Base-by-base conservation (phyloP, 2,888 invertebrate species). In the Suillia variegata region DNA sequence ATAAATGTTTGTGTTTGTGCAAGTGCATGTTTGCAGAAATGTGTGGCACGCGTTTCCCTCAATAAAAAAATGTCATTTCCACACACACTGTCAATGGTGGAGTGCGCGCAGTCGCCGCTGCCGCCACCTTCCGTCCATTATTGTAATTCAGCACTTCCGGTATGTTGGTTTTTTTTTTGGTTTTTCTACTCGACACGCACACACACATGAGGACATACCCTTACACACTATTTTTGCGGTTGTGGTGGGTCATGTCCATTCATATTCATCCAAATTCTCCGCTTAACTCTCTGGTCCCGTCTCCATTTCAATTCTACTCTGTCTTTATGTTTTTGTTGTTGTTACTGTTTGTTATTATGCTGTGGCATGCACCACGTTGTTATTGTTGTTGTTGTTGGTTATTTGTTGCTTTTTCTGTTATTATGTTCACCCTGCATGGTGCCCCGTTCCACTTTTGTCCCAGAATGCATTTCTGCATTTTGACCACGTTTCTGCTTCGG, bases 181-280 rank as follows among this genome's bases (percentile, higher is more conserved):
- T 17, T 13, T 17, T 34, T 34, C 38, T 20, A 3, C 45, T 8
- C 38, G n/a, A 54, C 54, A 54, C 31, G 18, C 51, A 13, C 15
- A 53, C 34, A 34, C 18, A 34, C 34, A 42, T 2, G 24, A 4
- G 4, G 4, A 24, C 45, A 21, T 21, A 48, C 48, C 4, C 48
- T 18, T 18, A 3, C 17, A 8, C 15, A 10, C 10, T 26, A 54
- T 24, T 47, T 67, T 67, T 67, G 54, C 61, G 64, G 56, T 68
- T 68, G 64, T 58, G 66, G 66, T 67, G 67, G 68, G 68, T 68
- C 67, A 68, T 66, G 66, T 67, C 64, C 61, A 64, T 54, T 57
- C 56, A 34, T 49, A 49, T 51, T 6, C n/a, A 5, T 22, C 12
- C 50, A 51, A 17, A 56, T 47, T 42, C 51, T 38, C 15, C 58